A percentile compares a stretch with the other conserved stretches of the same genome.
Conservation (phyloP, 2,888 invertebrate species). For the Isoperla grammatica region DNA sequence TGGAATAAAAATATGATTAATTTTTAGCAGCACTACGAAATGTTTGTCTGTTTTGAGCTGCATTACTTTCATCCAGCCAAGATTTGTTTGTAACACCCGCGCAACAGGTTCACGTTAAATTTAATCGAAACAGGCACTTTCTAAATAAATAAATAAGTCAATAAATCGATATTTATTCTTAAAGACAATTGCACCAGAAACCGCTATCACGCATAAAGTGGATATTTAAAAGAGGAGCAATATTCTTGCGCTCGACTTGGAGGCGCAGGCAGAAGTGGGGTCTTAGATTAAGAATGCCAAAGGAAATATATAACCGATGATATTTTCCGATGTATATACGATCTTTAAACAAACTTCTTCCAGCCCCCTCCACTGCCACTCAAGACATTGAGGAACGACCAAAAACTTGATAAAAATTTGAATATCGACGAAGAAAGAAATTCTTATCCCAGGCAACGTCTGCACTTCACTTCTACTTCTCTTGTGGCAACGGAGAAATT, state of each 20-base stretch:
- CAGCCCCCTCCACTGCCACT: slow-evolving; percentile 19
- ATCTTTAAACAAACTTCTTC: slow-evolving; percentile 13
- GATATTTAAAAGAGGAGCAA: slow-evolving; percentile 15
- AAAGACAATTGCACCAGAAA: slow-evolving; percentile 22
- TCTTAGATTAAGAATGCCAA: slow-evolving; percentile 1
- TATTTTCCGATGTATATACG: not conserved
- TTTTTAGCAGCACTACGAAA: no score
- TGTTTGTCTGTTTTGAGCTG: no score
- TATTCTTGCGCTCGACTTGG: not conserved
- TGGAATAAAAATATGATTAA: no score
- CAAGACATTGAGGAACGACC: slow-evolving; percentile 18
- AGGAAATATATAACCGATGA: not conserved
- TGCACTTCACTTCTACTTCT: not conserved
- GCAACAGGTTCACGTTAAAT: no score
- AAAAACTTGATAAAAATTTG: slow-evolving; percentile 28
- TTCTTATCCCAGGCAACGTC: not conserved
- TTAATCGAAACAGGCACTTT: no score
- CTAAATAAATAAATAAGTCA: not conserved
- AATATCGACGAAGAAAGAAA: slow-evolving; percentile 25
- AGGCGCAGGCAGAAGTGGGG: not conserved
- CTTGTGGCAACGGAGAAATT: not conserved
- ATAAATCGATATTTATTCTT: slow-evolving; percentile 11
- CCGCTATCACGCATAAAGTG: not conserved
- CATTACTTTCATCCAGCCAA: no score
- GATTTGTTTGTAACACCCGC: no score